Percentiles rank a stretch among this genome's conserved stretches.
Evolutionary conservation across 2,888 invertebrate species (phyloP).

Genomic region (Caenorhabditis becei): DNA sequence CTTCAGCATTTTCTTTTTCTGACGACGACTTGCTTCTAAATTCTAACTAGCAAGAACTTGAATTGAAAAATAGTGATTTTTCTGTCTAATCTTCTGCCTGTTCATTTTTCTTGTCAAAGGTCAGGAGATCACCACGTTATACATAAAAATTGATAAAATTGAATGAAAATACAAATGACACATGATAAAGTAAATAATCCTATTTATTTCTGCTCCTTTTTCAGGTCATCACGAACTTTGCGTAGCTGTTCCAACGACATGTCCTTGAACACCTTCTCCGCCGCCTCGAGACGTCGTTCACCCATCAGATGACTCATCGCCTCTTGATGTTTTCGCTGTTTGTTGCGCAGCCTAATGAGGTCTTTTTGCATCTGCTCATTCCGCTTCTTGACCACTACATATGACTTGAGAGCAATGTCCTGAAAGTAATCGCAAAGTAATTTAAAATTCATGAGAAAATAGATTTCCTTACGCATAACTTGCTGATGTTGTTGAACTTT

Average conservation of each 20-base stretch:
- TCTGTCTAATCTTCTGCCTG: too few relatives aligned
- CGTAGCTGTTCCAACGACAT: constrained; percentile 26
- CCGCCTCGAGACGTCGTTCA: constrained; percentile 7
- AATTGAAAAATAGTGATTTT: too few relatives aligned
- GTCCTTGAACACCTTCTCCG: constrained; percentile 7
- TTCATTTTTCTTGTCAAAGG: too few relatives aligned
- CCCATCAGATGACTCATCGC: constrained; percentile 27
- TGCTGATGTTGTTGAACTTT: constrained; percentile 42
- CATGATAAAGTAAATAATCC: too few relatives aligned
- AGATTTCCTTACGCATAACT: constrained; percentile 31
- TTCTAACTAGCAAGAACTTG: too few relatives aligned
- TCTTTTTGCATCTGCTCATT: constrained; percentile 34
- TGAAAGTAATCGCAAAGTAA: too few relatives aligned
- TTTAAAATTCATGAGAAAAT: neutral
- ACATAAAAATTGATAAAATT: too few relatives aligned
- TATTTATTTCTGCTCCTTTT: neutral
- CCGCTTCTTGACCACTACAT: constrained; percentile 33
- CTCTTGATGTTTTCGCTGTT: constrained; percentile 22
- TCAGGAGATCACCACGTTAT: too few relatives aligned
- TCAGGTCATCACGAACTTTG: constrained; percentile 8
- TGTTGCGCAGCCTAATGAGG: constrained; percentile 17
- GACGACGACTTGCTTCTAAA: constrained; percentile 5
- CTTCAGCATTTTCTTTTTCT: too few relatives aligned
- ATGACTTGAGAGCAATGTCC: constrained; percentile 40
- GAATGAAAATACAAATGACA: too few relatives aligned